A percentile compares a stretch with the other conserved stretches of the same genome.
phyloP scores from a whole-genome alignment of 2,797 vertebrate genomes.

The Falco novaeseelandiae region DNA sequence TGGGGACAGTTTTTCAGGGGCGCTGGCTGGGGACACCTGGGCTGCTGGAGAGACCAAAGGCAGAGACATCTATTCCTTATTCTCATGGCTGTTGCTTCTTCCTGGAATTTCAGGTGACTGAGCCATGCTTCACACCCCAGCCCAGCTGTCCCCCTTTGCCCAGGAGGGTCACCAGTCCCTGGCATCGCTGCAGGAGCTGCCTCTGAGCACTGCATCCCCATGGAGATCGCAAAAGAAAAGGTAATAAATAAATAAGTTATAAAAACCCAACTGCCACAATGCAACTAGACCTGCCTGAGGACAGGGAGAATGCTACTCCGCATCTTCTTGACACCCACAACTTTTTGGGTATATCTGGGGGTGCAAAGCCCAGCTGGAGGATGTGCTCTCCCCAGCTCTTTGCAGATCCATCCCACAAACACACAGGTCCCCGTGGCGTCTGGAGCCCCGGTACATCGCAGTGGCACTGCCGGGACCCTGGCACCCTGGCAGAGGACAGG shows the following conservation, averaged over 20 bases:
- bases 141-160: not conserved
- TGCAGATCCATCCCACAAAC: not conserved
- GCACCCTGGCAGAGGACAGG: not conserved
- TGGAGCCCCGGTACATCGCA: not conserved
- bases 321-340: not conserved
- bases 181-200: not conserved
- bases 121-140: accelerated
- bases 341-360: not conserved
- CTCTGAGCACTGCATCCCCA: not conserved
- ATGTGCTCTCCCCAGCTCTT: not conserved
- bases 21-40: not conserved
- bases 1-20: not conserved
- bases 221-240: not conserved
- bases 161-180: not conserved
- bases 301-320: not conserved
- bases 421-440: accelerated
- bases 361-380: not conserved
- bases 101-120: not conserved
- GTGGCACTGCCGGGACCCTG: not conserved
- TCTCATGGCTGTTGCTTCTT: not conserved
- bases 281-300: not conserved
- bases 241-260: not conserved
- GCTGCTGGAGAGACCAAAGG: not conserved
- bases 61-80: not conserved
- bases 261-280: not conserved